Base-by-base conservation (phyloP, 2,113 vertebrate species). In the Phyllostomus hastatus region DNA sequence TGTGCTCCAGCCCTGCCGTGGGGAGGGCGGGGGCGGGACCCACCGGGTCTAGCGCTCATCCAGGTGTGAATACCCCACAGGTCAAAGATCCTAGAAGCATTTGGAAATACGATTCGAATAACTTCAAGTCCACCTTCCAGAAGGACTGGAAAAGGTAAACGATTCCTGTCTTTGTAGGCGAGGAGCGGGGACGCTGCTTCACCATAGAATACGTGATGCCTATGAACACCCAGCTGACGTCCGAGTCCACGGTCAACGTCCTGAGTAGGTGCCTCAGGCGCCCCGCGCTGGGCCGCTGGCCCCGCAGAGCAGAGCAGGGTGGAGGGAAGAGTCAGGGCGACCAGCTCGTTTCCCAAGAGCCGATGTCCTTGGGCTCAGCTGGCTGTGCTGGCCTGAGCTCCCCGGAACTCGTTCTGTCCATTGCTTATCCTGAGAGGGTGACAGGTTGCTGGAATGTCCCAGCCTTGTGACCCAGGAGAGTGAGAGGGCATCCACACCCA, bases 171-270 rank as follows among this genome's bases (percentile, higher is more conserved):
- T 97, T 97, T 31, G 0, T 97, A 99, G 99, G 99, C n/a, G 99
- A 99, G 28, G 99, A 99, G 97, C 99, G 98, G 17, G 99, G 99
- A 2, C 98, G 99, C 52, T 99, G 99, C 97, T 99, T 99, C 98
- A 99, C 99, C 75, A 99, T 99, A 2, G 99, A 99, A 50, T 99
- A 99, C 1, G 98, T 99, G 98, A 99, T 99, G 99, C 99, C 99
- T 43, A 99, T 99, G 97, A 99, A 99, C 26, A 97, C 99, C 95
- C 99, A 99, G 98, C 98, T 99, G 98, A 99, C 99, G 0, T 99
- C 99, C 0, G 99, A 99, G 96, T 99, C 99, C 91, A 99, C 99
- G 0, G 98, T 99, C 97, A 99, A 99, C 0, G 99, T 99, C 35
- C 98, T 99, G 79, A 99, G 99, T 99, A 98, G 99, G 99, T 99